A percentile compares a stretch with the other conserved stretches of the same genome.
phyloP scores from a whole-genome alignment of 2,888 invertebrate species.

The Alitta virens region DNA sequence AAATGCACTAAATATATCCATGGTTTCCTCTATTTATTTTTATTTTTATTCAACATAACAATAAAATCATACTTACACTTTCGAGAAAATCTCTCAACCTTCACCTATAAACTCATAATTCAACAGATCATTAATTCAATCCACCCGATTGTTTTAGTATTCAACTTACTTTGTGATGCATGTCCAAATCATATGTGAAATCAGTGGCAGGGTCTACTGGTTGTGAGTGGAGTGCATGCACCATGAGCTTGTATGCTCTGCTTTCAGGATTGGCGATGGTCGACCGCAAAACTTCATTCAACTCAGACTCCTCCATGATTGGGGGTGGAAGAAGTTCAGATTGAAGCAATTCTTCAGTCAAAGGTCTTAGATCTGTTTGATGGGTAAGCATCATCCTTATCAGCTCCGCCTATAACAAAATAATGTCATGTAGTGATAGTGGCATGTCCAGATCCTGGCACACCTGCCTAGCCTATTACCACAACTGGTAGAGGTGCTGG shows the following conservation, averaged over 20 bases:
- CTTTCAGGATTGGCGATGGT: constrained; percentile 79
- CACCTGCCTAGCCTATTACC: too few species aligned
- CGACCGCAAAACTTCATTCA: constrained; percentile 75
- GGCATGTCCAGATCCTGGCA: too few species aligned
- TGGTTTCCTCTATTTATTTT: too few species aligned
- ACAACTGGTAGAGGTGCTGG: too few species aligned
- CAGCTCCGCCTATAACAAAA: constrained; percentile 48
- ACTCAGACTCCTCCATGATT: constrained; percentile 77
- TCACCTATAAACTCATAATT: too few species aligned
- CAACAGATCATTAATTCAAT: too few species aligned
- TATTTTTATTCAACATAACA: too few species aligned
- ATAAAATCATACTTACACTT: too few species aligned
- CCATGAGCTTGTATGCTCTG: constrained; percentile 69
- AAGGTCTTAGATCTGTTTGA: constrained; percentile 78
- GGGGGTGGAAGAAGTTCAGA: constrained; percentile 83
- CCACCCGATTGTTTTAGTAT: too few species aligned
- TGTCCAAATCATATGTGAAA: constrained; percentile 76
- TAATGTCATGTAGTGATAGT: too few species aligned
- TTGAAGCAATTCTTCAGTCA: constrained; percentile 78
- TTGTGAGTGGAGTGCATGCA: constrained; percentile 59
- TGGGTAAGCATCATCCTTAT: constrained; percentile 78
- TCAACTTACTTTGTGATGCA: constrained; percentile 41
- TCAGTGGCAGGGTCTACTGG: constrained; percentile 69
- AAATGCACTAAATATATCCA: too few species aligned
- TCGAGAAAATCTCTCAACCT: too few species aligned